Evolutionary conservation across 2,888 invertebrate genomes (phyloP).

Genomic region (Drosophila formosana): DNA sequence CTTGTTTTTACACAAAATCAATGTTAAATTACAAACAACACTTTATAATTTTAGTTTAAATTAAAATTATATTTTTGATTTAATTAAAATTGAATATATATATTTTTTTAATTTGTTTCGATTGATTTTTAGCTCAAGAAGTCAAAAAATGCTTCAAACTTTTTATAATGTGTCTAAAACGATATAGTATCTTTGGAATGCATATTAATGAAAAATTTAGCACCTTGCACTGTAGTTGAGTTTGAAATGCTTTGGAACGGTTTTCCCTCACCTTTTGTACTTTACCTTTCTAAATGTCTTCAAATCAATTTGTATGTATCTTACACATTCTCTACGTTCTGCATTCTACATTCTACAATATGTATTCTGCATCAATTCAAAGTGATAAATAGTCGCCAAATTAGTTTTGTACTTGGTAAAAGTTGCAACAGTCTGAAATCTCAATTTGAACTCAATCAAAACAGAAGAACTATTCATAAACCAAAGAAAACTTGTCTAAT

Average conservation of each 20-base stretch:
- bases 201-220: constrained; percentile 12
- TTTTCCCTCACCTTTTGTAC: constrained; percentile 8
- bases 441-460: constrained; percentile 43
- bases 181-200: constrained; percentile 14
- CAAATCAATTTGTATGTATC: constrained; percentile 35
- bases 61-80: constrained; percentile 22
- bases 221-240: constrained; percentile 30
- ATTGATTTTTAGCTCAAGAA: constrained; percentile 65
- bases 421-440: constrained; percentile 62
- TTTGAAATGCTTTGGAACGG: constrained; percentile 26
- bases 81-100: constrained; percentile 35
- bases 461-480: constrained; percentile 15
- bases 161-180: neutral
- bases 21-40: constrained; percentile 40
- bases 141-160: constrained; percentile 60
- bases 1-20: constrained; percentile 27
- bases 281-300: constrained; percentile 16
- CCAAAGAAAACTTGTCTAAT: constrained; percentile 34
- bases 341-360: constrained; percentile 8
- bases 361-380: constrained; percentile 50
- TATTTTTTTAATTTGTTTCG: constrained; percentile 43
- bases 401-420: constrained; percentile 64
- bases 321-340: constrained; percentile 30
- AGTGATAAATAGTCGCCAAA: constrained; percentile 55
- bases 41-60: constrained; percentile 36